Conservation (phyloP, 2,797 vertebrate species). For the Meriones psammophilus region DNA sequence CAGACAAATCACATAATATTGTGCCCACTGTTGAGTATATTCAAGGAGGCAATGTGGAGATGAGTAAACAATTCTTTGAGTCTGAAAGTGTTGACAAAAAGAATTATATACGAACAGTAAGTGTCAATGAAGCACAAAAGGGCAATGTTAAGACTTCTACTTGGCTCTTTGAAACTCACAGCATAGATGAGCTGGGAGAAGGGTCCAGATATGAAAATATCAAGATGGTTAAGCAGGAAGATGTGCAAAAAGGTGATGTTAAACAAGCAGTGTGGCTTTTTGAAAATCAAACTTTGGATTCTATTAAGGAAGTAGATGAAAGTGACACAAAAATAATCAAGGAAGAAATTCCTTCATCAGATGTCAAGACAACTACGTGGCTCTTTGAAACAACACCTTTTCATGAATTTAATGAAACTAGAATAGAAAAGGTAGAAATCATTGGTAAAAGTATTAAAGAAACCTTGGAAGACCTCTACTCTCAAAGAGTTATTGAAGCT, state of each 20-base stretch:
- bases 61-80: slow-evolving; percentile 93
- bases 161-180: slow-evolving; percentile 96
- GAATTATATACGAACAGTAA: slow-evolving; percentile 92
- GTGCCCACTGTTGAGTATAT: slow-evolving; percentile 91
- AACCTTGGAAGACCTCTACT: slow-evolving; percentile 94
- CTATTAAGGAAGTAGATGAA: slow-evolving; percentile 91
- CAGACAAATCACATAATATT: slow-evolving; percentile 89
- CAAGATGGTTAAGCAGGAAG: slow-evolving; percentile 92
- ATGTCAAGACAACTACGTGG: slow-evolving; percentile 95
- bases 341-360: slow-evolving; percentile 93
- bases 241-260: slow-evolving; percentile 94
- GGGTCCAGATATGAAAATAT: slow-evolving; percentile 92
- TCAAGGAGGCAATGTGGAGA: slow-evolving; percentile 93
- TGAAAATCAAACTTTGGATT: slow-evolving; percentile 94
- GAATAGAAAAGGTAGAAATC: slow-evolving; percentile 92
- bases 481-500: slow-evolving; percentile 93
- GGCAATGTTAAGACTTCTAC: slow-evolving; percentile 95
- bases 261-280: slow-evolving; percentile 96
- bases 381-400: slow-evolving; percentile 97
- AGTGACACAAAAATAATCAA: slow-evolving; percentile 76
- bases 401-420: slow-evolving; percentile 93
- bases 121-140: slow-evolving; percentile 94
- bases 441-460: slow-evolving; percentile 94
- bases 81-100: slow-evolving; percentile 87
- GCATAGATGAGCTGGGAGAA: slow-evolving; percentile 93